Percentiles rank a stretch among this genome's conserved stretches.
Evolutionary conservation across 2,888 invertebrate genomes (phyloP).

Genomic region (Dicyrtoma fusca): DNA sequence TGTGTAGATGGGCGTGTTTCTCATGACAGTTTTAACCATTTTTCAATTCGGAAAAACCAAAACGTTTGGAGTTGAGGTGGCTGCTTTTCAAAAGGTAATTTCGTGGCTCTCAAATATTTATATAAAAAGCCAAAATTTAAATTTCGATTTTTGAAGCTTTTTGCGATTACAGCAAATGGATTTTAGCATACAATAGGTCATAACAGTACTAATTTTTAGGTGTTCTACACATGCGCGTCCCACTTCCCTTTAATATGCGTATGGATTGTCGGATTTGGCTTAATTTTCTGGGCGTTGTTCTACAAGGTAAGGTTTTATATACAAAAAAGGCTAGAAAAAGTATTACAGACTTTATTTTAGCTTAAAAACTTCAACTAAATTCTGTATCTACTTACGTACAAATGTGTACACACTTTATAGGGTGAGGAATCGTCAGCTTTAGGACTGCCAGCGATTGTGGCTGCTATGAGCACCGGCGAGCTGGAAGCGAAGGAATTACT

Average conservation of each 20-base stretch:
- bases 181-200: no score
- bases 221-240: conserved; percentile 1
- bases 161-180: no score
- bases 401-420: neutral
- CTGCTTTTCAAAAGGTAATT: no score
- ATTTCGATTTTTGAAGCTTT: no score
- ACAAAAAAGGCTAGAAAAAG: no score
- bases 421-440: conserved; percentile 2
- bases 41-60: conserved; percentile 24
- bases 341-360: no score
- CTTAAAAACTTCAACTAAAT: no score
- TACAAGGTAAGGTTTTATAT: neutral
- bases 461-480: conserved; percentile 16
- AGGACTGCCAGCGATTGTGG: conserved; percentile 17
- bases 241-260: neutral
- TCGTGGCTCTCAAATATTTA: no score
- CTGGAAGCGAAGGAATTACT: neutral
- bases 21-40: conserved; percentile 5
- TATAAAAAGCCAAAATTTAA: no score
- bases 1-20: neutral
- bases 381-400: no score
- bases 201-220: neutral
- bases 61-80: conserved; percentile 17
- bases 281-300: conserved; percentile 18
- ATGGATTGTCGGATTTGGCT: conserved; percentile 21